Percentiles rank a stretch among this genome's conserved stretches.
Evolutionary conservation across 2,797 vertebrate genomes (phyloP).

Genomic region (Macropus fuliginosus): DNA sequence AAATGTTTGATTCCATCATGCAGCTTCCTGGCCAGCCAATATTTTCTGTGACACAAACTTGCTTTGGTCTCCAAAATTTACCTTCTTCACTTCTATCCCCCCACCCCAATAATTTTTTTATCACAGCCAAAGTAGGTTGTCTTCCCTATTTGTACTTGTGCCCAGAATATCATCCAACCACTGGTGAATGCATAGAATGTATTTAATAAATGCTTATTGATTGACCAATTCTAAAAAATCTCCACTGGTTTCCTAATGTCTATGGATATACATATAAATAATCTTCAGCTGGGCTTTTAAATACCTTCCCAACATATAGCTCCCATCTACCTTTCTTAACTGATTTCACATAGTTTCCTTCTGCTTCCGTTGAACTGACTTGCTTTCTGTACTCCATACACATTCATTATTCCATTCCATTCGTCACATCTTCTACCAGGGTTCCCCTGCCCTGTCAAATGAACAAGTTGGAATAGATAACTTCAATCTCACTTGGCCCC

Average conservation of each 20-base stretch:
- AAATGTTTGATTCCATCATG: neutral
- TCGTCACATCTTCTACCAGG: neutral
- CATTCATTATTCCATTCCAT: neutral
- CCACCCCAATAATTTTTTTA: neutral
- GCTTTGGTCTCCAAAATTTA: neutral
- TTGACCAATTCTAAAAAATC: neutral
- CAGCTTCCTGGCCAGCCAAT: neutral
- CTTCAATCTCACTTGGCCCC: neutral
- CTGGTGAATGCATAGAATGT: neutral
- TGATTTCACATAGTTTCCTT: neutral
- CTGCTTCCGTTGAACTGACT: neutral
- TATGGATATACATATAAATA: neutral
- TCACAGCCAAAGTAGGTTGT: neutral
- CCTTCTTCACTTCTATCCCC: neutral
- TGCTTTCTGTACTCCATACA: neutral
- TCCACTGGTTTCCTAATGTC: neutral
- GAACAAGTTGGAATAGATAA: neutral
- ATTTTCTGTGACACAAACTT: neutral
- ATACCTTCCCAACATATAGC: neutral
- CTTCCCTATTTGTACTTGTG: neutral
- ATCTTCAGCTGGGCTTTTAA: neutral
- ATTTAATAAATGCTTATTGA: neutral
- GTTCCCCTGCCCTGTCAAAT: neutral
- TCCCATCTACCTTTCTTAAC: neutral
- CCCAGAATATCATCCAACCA: neutral